Evolutionary conservation across 2,797 vertebrate species (phyloP).

Genomic region (Sandelia bainsii): DNA sequence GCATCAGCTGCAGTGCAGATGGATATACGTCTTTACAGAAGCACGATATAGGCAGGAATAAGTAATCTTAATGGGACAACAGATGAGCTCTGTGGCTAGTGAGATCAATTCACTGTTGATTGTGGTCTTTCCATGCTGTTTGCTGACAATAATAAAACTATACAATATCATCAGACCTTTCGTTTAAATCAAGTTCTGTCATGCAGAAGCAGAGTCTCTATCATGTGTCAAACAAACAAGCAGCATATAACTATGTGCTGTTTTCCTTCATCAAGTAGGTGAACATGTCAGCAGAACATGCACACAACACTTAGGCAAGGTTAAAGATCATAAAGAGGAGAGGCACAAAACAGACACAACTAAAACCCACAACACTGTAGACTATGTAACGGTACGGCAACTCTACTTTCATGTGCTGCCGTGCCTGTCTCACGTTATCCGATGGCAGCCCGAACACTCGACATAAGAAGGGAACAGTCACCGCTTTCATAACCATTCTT

Average conservation of each 20-base stretch:
- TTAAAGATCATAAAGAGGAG: constrained; percentile 87
- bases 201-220: constrained; percentile 30
- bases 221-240: constrained; percentile 22
- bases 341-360: constrained; percentile 89
- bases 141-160: constrained; percentile 8
- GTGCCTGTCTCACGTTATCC: constrained; percentile 87
- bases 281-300: constrained; percentile 42
- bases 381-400: constrained; percentile 95
- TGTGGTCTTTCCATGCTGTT: constrained; percentile 24
- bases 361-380: constrained; percentile 93
- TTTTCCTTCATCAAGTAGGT: constrained; percentile 24
- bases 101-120: constrained; percentile 3
- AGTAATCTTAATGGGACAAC: neutral
- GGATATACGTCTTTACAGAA: constrained; percentile 9
- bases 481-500: constrained; percentile 89
- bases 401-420: constrained; percentile 93
- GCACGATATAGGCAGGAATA: neutral
- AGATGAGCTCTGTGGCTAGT: constrained; percentile 3
- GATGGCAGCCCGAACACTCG: constrained; percentile 85
- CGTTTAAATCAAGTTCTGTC: constrained; percentile 25
- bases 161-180: constrained; percentile 38
- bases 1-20: neutral
- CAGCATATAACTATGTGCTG: constrained; percentile 37
- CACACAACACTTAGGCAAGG: constrained; percentile 82
- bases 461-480: constrained; percentile 92